Percentiles rank a stretch among this genome's conserved stretches.
Evolutionary conservation across 2,888 invertebrate species (phyloP).

Genomic region (Congeria kusceri): DNA sequence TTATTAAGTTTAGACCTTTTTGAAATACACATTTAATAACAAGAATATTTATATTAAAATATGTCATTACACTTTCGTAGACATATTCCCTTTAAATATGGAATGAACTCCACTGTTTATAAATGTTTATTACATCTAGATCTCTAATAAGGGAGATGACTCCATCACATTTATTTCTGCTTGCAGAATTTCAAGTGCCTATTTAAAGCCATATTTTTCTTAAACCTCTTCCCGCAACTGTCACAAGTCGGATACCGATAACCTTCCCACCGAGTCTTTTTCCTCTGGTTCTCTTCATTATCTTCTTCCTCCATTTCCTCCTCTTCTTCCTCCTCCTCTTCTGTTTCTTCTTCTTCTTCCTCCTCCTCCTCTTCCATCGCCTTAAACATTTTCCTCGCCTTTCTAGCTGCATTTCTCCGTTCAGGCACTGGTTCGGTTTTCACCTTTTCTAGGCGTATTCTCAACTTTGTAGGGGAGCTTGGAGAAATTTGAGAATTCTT

Average conservation of each 20-base stretch:
- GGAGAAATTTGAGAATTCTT: slow-evolving; percentile 12
- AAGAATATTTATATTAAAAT: too few species aligned
- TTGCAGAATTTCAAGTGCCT: slow-evolving; percentile 40
- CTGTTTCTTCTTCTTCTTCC: not conserved
- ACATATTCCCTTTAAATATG: too few species aligned
- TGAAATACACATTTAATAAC: too few species aligned
- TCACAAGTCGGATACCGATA: slow-evolving; percentile 45
- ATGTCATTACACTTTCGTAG: too few species aligned
- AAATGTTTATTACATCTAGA: too few species aligned
- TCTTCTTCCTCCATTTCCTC: slow-evolving; percentile 12
- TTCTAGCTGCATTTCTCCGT: slow-evolving; percentile 42
- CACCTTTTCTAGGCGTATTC: not conserved
- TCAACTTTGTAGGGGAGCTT: slow-evolving; percentile 6
- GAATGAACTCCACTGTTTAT: too few species aligned
- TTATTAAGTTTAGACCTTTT: too few species aligned
- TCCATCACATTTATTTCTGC: slow-evolving; percentile 9
- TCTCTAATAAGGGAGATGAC: too few species aligned
- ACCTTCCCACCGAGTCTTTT: slow-evolving; percentile 32
- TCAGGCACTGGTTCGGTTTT: slow-evolving; percentile 32
- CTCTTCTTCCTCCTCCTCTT: slow-evolving; percentile 15
- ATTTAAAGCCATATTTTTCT: slow-evolving; percentile 29
- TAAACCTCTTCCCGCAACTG: slow-evolving; percentile 41
- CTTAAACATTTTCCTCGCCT: slow-evolving; percentile 39
- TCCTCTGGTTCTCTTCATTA: slow-evolving; percentile 13
- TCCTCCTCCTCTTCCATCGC: slow-evolving; percentile 6